phyloP scores from a whole-genome alignment of 2,888 invertebrate species.

The Heliconius erato region DNA sequence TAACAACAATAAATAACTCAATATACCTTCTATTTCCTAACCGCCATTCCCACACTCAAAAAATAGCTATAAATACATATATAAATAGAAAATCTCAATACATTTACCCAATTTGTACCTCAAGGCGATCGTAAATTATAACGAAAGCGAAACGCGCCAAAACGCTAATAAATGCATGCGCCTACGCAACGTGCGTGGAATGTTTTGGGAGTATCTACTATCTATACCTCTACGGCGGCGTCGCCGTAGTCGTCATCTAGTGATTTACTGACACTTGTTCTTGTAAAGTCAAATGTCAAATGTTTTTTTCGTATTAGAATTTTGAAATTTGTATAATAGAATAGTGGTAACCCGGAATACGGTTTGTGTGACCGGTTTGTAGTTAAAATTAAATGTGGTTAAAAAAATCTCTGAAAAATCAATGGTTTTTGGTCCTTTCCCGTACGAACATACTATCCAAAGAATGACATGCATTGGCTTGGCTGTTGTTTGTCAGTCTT shows the following conservation, averaged over 20 bases:
- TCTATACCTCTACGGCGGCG: neutral
- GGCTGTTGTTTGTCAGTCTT: too few relatives aligned
- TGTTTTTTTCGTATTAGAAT: neutral
- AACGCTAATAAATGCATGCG: slow-evolving; percentile 31
- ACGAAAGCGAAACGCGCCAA: slow-evolving; percentile 36
- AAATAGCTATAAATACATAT: neutral
- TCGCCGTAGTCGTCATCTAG: neutral
- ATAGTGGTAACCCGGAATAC: too few relatives aligned
- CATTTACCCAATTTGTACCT: slow-evolving; percentile 54
- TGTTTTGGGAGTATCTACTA: slow-evolving; percentile 24
- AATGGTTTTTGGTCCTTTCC: too few relatives aligned
- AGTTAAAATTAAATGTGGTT: too few relatives aligned
- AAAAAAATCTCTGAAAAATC: too few relatives aligned
- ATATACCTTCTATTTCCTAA: too few relatives aligned
- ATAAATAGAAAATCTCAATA: neutral
- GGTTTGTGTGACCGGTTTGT: too few relatives aligned
- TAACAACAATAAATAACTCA: too few relatives aligned
- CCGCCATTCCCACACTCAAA: neutral
- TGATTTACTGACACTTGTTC: slow-evolving; percentile 22
- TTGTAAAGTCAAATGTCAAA: slow-evolving; percentile 18
- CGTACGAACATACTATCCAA: too few relatives aligned
- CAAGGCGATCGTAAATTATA: slow-evolving; percentile 27
- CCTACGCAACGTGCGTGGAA: slow-evolving; percentile 24
- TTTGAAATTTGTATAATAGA: too few relatives aligned
- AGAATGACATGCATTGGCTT: too few relatives aligned